Evolutionary conservation across 2,797 vertebrate species (phyloP).

Genomic region (Acipenser transmontanus): DNA sequence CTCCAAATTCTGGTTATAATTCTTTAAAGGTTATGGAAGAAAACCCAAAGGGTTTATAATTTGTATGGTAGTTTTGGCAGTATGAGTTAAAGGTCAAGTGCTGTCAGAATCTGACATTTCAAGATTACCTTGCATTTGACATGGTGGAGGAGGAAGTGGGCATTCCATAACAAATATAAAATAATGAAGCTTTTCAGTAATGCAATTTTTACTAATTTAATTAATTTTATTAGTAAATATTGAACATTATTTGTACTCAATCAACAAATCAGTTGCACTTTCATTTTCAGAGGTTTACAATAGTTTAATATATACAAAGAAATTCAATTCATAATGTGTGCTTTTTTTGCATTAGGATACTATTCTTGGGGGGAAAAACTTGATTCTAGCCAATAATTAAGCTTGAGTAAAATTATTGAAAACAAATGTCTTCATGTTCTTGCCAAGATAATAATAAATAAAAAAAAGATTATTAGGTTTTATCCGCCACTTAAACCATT

Average conservation of each 20-base stretch:
- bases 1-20: too few relatives aligned
- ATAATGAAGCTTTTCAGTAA: not conserved
- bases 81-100: not conserved
- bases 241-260: not conserved
- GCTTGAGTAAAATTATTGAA: constrained; percentile 24
- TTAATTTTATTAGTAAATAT: not conserved
- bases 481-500: constrained; percentile 36
- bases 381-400: not conserved
- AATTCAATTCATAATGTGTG: too few relatives aligned
- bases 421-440: constrained; percentile 34
- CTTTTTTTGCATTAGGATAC: too few relatives aligned
- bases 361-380: too few relatives aligned
- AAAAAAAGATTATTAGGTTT: constrained; percentile 42
- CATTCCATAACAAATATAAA: not conserved
- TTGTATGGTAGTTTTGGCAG: too few relatives aligned
- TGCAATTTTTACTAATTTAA: not conserved
- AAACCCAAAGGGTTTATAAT: too few relatives aligned
- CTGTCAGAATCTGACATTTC: not conserved
- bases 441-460: constrained; percentile 44
- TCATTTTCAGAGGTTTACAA: too few relatives aligned
- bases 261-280: too few relatives aligned
- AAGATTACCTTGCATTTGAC: not conserved
- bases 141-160: not conserved
- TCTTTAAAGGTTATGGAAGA: too few relatives aligned
- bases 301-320: too few relatives aligned